Evolutionary conservation across 2,113 vertebrate species (phyloP).

Genomic region (Leucopsar rothschildi): DNA sequence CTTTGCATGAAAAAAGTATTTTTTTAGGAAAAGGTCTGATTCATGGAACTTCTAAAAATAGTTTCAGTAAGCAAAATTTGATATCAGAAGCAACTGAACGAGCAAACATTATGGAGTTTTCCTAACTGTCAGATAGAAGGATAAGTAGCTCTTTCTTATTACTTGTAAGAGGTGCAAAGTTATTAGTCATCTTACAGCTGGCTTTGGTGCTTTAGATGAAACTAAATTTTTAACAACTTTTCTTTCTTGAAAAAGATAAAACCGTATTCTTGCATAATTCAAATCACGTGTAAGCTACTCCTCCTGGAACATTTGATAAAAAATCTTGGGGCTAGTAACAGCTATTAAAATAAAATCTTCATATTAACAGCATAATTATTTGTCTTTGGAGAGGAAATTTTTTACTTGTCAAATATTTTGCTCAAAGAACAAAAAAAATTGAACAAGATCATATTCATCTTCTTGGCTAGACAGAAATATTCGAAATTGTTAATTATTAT

Average conservation of each 20-base stretch:
- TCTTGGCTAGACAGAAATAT: not conserved
- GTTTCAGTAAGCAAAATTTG: not conserved
- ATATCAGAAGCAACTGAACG: not conserved
- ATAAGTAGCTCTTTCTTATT: not conserved
- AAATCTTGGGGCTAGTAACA: not conserved
- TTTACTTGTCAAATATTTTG: not conserved
- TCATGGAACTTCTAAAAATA: not conserved
- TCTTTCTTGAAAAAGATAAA: not conserved
- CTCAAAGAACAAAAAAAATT: not conserved
- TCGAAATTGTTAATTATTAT: not conserved
- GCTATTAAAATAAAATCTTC: not conserved
- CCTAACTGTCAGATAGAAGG: not conserved
- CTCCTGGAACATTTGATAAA: not conserved
- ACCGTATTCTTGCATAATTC: accelerated
- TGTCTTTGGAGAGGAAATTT: not conserved
- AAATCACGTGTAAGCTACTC: not conserved
- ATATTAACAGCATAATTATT: not conserved
- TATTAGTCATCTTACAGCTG: not conserved
- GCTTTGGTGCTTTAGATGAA: not conserved
- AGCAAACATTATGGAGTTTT: not conserved
- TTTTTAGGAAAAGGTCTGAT: not conserved
- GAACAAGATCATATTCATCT: not conserved
- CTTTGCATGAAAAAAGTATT: not conserved
- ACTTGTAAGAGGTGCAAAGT: not conserved
- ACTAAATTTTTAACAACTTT: not conserved